These are phyloP conservation scores for Fragum fragum DNA, from an alignment of 2,888 invertebrate species.

Conservation along the genomic window DNA sequence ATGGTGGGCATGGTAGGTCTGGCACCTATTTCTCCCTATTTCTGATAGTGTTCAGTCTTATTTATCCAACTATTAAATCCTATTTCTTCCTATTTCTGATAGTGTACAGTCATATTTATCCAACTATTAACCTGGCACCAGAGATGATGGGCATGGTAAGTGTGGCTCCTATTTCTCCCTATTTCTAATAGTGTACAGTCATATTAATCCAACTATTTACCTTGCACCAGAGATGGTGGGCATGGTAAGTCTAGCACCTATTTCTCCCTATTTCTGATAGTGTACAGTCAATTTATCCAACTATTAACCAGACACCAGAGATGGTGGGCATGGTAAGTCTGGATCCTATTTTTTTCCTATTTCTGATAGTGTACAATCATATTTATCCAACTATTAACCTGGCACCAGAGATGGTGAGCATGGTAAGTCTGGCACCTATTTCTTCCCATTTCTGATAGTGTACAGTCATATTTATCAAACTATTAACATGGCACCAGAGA, in stretches of 20 bases:
- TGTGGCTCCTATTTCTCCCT: constrained; percentile 98
- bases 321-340: constrained; percentile 81
- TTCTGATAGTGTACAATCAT: constrained; percentile 93
- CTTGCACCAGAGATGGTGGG: constrained; percentile 98
- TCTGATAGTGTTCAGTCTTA: constrained; percentile 92
- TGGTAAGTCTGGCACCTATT: constrained; percentile 96
- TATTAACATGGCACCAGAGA: constrained; percentile 95
- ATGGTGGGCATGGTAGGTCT: constrained; percentile 96
- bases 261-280: constrained; percentile 94
- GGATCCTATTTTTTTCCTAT: constrained; percentile 91
- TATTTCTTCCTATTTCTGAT: constrained; percentile 96
- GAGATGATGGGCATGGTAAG: too few relatives aligned
- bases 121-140: too few relatives aligned
- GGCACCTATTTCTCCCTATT: constrained; percentile 96
- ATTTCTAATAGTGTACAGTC: constrained; percentile 94
- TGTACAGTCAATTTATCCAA: constrained; percentile 90
- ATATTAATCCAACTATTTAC: constrained; percentile 89
- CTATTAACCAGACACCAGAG: constrained; percentile 85
- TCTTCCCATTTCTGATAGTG: constrained; percentile 94
- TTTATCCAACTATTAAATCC: constrained; percentile 89
- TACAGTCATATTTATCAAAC: constrained; percentile 90
- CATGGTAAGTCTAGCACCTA: constrained; percentile 96
- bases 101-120: constrained; percentile 90
- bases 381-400: constrained; percentile 90
- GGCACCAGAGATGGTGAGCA: constrained; percentile 97